Evolutionary conservation across 2,113 vertebrate genomes (phyloP), one percentile per base, ranked within the genome.

Genomic region (Tyrannus savana): DNA sequence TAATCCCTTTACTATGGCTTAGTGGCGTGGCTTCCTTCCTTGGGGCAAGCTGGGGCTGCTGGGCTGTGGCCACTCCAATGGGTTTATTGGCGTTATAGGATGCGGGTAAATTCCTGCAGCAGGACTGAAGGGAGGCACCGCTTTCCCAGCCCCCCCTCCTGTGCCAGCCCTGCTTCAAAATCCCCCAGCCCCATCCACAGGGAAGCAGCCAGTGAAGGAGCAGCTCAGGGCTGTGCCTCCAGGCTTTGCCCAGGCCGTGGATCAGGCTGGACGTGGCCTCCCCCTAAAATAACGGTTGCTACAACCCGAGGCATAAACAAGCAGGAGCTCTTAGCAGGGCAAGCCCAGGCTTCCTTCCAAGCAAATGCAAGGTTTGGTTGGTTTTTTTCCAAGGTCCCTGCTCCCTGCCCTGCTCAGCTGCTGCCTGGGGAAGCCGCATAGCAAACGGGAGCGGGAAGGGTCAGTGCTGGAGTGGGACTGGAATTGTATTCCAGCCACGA

Each of bases 331-430:
- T 74, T 24, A 67, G 66, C 79, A 39, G 7, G 13, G 82, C 56
- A 14, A 85, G 66, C 21, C 58, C 83, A 79, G 94, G 85, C 85
- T 90, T 63, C 49, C 75, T 95, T 92, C 85, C 94, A 95, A 39
- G 89, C 75, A 75, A 75, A n/a, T 37, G 47, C 30, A 33, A 59
- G 56, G 77, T 64, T 91, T 82, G 78, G 11, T 21, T 93, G 93
- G 66, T 23, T 25, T 72, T 82, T 64, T 90, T 79, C 79, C 93
- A 95, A 92, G 86, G 79, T 79, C 39, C 22, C 25, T 56, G 68
- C 84, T 93, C 76, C 55, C 80, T 91, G 90, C 63, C 73, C 71
- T 71, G 89, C 71, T 69, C 22, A 3, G 42, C 81, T 95, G 49
- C 83, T 90, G 93, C 66, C 82, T 75, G 79, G 49, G 79, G 53